Percentiles rank a stretch among this genome's conserved stretches.
Evolutionary conservation across 2,888 invertebrate species (phyloP).

Genomic region (Acleris laterana): DNA sequence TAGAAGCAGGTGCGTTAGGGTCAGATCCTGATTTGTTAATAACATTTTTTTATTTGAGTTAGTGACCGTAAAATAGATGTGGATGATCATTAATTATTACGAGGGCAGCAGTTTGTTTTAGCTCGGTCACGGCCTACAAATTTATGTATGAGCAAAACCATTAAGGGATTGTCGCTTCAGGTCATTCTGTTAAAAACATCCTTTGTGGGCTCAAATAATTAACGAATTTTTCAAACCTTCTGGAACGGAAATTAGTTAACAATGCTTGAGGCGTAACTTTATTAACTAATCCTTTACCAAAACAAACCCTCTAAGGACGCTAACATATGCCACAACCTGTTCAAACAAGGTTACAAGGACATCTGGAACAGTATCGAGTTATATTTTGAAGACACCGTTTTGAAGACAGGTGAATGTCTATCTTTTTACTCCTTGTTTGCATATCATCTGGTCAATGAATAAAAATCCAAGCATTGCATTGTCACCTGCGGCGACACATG

Average conservation of each 20-base stretch:
- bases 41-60: constrained; percentile 60
- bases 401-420: constrained; percentile 63
- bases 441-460: constrained; percentile 66
- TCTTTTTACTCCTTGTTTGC: constrained; percentile 56
- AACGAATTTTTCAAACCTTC: constrained; percentile 7
- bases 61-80: constrained; percentile 78
- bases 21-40: constrained; percentile 68
- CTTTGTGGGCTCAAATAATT: constrained; percentile 17
- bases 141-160: constrained; percentile 77
- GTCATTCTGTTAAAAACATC: constrained; percentile 48
- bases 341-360: constrained; percentile 44
- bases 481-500: constrained; percentile 61
- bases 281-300: constrained; percentile 29
- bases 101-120: constrained; percentile 76
- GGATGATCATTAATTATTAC: constrained; percentile 78
- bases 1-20: constrained; percentile 64
- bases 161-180: constrained; percentile 76
- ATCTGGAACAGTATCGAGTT: constrained; percentile 54
- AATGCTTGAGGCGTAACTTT: constrained; percentile 39
- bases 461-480: constrained; percentile 53
- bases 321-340: constrained; percentile 44
- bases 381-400: constrained; percentile 51
- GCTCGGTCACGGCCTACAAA: constrained; percentile 74
- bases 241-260: constrained; percentile 40
- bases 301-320: constrained; percentile 19